Percentiles rank a stretch among this genome's conserved stretches.
Conservation (phyloP, 2,888 invertebrate genomes). For the Drosophila barbarae region DNA sequence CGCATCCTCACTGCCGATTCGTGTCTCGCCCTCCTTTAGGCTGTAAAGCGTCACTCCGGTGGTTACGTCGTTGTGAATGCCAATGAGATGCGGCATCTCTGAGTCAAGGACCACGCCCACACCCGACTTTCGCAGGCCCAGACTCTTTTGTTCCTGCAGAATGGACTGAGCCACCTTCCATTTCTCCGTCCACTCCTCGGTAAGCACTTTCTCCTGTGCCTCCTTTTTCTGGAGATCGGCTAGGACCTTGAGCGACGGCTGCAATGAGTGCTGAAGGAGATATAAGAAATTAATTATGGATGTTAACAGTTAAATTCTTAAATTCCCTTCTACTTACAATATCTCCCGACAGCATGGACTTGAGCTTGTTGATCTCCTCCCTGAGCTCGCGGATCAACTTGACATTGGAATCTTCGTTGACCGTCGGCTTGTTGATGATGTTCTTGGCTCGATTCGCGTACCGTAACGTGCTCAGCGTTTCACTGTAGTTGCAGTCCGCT, state of each 20-base stretch:
- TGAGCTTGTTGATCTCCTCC: constrained; percentile 90
- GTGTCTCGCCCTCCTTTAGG: constrained; percentile 92
- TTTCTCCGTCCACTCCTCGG: constrained; percentile 95
- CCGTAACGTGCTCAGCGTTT: constrained; percentile 90
- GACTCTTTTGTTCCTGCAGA: constrained; percentile 91
- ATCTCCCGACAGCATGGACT: constrained; percentile 86
- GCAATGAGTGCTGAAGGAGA: constrained; percentile 80
- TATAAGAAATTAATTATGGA: not conserved
- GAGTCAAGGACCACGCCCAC: constrained; percentile 94
- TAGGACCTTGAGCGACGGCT: constrained; percentile 84
- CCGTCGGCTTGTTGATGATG: constrained; percentile 93
- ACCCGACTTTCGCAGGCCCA: constrained; percentile 92
- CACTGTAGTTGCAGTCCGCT: constrained; percentile 92
- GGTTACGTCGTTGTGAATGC: constrained; percentile 94
- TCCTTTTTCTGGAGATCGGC: constrained; percentile 94
- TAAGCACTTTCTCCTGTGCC: constrained; percentile 92
- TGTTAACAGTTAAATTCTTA: not conserved
- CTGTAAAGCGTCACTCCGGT: constrained; percentile 96
- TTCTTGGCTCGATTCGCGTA: constrained; percentile 95
- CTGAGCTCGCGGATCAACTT: constrained; percentile 91
- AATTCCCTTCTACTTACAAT: constrained; percentile 80
- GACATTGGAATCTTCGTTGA: constrained; percentile 94
- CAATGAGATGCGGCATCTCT: constrained; percentile 94
- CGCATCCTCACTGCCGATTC: constrained; percentile 89
- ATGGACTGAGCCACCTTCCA: constrained; percentile 95